phyloP scores from a whole-genome alignment of 2,888 invertebrate genomes.

The Drosophila formosana region DNA sequence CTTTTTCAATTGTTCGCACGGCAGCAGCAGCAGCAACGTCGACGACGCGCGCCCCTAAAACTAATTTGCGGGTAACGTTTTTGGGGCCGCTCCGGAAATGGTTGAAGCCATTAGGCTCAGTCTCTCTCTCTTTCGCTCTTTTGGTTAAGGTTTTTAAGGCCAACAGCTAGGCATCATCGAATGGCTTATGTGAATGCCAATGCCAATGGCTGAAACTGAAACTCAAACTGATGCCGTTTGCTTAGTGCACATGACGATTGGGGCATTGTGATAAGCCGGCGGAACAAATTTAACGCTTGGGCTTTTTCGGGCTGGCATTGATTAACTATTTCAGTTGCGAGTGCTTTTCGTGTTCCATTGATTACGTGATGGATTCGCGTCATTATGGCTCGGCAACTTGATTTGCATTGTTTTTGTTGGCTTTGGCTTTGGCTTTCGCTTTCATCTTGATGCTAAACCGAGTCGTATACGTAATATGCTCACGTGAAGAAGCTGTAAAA shows the following conservation, averaged over 20 bases:
- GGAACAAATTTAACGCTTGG: constrained; percentile 68
- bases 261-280: constrained; percentile 73
- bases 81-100: constrained; percentile 71
- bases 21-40: constrained; percentile 27
- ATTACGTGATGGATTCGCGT: constrained; percentile 76
- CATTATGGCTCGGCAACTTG: constrained; percentile 59
- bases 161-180: constrained; percentile 21
- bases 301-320: constrained; percentile 58
- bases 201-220: too few relatives aligned
- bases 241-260: constrained; percentile 72
- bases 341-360: constrained; percentile 48
- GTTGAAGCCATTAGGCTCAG: constrained; percentile 72
- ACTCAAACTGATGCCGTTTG: constrained; percentile 24
- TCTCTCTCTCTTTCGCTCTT: constrained; percentile 12
- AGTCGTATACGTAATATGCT: constrained; percentile 43
- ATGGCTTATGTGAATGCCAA: constrained; percentile 54
- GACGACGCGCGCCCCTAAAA: constrained; percentile 53
- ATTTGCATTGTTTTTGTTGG: constrained; percentile 56
- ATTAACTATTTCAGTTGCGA: constrained; percentile 70
- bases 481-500: constrained; percentile 29
- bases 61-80: constrained; percentile 79
- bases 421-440: constrained; percentile 4
- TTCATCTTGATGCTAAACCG: not conserved
- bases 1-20: constrained; percentile 78
- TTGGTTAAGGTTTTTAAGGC: constrained; percentile 31